Evolutionary conservation across 2,797 vertebrate species (phyloP).

Genomic region (Poecilia gillii): DNA sequence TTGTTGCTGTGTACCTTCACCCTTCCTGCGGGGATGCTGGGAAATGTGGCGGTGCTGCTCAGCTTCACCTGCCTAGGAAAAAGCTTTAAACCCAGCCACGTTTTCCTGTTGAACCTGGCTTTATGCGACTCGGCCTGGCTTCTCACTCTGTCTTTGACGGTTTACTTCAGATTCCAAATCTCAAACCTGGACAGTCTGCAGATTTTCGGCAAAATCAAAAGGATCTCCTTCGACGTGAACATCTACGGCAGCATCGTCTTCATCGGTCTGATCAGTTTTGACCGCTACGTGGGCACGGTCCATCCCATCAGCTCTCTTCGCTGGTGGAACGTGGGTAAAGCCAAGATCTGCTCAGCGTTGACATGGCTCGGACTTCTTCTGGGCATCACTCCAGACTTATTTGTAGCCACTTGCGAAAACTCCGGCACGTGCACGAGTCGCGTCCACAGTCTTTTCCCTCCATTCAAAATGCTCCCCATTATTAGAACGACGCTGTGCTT

Average conservation of each 20-base stretch:
- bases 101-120: constrained; percentile 84
- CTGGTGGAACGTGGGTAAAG: constrained; percentile 84
- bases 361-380: constrained; percentile 75
- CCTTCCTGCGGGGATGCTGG: constrained; percentile 80
- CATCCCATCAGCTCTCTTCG: constrained; percentile 80
- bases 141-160: constrained; percentile 77
- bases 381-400: constrained; percentile 73
- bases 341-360: constrained; percentile 68
- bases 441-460: constrained; percentile 62
- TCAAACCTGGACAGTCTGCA: constrained; percentile 41
- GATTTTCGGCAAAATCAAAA: constrained; percentile 78
- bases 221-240: constrained; percentile 82
- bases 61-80: constrained; percentile 75
- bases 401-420: constrained; percentile 57
- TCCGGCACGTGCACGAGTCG: constrained; percentile 59
- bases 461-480: constrained; percentile 61
- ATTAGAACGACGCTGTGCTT: constrained; percentile 76
- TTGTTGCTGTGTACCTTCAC: constrained; percentile 72
- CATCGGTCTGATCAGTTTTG: constrained; percentile 84
- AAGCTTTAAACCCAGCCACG: constrained; percentile 72
- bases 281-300: constrained; percentile 81
- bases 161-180: constrained; percentile 76
- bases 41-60: constrained; percentile 77
- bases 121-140: constrained; percentile 85
- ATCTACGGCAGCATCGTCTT: constrained; percentile 85